Evolutionary conservation across 2,113 vertebrate genomes (phyloP), one percentile per base, ranked within the genome.

Genomic region (Butastur rufipennis): DNA sequence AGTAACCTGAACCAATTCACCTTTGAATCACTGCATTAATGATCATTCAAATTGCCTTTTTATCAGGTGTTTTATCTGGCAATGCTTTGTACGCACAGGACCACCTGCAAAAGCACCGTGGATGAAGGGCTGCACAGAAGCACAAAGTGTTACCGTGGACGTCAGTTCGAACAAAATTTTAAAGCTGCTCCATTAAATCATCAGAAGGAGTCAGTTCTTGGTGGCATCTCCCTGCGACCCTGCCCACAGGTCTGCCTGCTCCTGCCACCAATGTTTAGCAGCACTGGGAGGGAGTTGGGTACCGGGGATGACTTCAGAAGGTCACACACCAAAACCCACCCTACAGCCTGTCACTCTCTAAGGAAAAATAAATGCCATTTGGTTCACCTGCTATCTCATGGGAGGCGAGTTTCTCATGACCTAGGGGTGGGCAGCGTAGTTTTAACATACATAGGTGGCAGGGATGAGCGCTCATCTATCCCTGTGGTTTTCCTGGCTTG

Each of bases 61-160:
- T 32, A 13, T 45, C 66, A 6, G 8, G 13, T 38, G 32, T 75
- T 93, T 85, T 42, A 71, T 55, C 38, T 80, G 78, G 45, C 67
- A 84, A n/a, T 31, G 25, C 38, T 58, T 40, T 48, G 25, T 25
- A 27, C 16, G 20, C 55, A 61, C 19, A 59, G 47, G 38, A 15
- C 36, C 7, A 5, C 23, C 53, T 55, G 45, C 27, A n/a, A 50
- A 93, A 87, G 34, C 1, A 0, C 48, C 2, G 0, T 2, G n/a
- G 55, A 50, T 42, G 68, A 59, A 63, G 43, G 74, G 47, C 50
- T 66, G 15, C 23, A 19, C 20, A 21, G 86, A 87, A 71, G 34
- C 32, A 75, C 15, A 4, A 72, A 66, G n/a, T 47, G 26, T 48
- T 59, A 62, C 27, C 6, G 7, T 18, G 61, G 19, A 38, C 59